phyloP scores from a whole-genome alignment of 2,888 invertebrate species.

The Synergus gifuensis region DNA sequence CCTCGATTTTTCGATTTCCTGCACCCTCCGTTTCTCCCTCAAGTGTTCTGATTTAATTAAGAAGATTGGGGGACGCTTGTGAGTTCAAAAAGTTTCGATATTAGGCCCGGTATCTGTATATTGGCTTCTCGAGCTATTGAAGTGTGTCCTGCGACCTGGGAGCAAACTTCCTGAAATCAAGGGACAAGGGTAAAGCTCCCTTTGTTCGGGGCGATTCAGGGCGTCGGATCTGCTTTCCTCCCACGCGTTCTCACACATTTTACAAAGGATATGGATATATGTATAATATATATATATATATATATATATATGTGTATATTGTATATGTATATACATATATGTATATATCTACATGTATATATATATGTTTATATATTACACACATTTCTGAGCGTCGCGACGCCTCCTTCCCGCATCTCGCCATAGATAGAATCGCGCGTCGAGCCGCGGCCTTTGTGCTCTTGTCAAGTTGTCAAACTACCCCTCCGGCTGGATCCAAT shows the following conservation, averaged over 20 bases:
- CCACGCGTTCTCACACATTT: constrained; percentile 53
- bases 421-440: constrained; percentile 48
- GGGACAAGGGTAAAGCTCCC: constrained; percentile 46
- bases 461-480: constrained; percentile 78
- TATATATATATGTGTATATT: too few relatives aligned
- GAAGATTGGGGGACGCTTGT: constrained; percentile 19
- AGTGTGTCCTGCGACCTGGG: constrained; percentile 48
- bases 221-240: constrained; percentile 63
- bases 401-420: constrained; percentile 76
- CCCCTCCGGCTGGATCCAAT: constrained; percentile 68
- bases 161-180: constrained; percentile 39
- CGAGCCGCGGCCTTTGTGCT: constrained; percentile 78
- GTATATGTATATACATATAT: too few relatives aligned
- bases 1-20: constrained; percentile 9
- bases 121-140: constrained; percentile 48
- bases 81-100: constrained; percentile 52
- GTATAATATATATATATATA: too few relatives aligned
- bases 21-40: background rate
- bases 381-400: constrained; percentile 79
- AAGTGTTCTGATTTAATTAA: constrained; percentile 30
- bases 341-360: too few relatives aligned
- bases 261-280: constrained; percentile 46
- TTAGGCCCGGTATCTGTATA: constrained; percentile 49
- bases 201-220: constrained; percentile 64
- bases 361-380: constrained; percentile 1